Evolutionary conservation across 2,888 invertebrate species (phyloP).

Genomic region (Patella caerulea): DNA sequence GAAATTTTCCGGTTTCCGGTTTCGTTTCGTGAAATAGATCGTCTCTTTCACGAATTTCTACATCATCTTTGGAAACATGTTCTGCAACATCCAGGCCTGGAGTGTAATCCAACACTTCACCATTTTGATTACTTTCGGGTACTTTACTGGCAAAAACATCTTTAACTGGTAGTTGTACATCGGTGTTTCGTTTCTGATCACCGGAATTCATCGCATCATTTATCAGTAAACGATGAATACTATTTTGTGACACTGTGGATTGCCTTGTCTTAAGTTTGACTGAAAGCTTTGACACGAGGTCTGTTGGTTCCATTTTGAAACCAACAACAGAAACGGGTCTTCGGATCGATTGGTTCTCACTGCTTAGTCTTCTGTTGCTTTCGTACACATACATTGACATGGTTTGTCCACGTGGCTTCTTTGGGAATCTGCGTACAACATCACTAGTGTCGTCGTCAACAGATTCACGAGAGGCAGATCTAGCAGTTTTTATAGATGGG

Average conservation of each 20-base stretch:
- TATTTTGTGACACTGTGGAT: background rate
- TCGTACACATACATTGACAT: background rate
- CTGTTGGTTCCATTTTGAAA: slow-evolving; percentile 5
- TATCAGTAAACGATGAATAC: background rate
- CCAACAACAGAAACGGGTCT: slow-evolving; percentile 6
- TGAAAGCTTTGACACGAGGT: background rate
- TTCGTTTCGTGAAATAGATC: too few relatives aligned
- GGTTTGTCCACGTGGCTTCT: background rate
- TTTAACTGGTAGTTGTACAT: background rate
- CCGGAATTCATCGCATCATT: background rate
- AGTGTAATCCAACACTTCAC: background rate
- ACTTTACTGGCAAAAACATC: background rate
- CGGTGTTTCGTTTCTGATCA: background rate
- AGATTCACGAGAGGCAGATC: too few relatives aligned
- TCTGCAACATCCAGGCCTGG: background rate
- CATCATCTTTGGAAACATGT: background rate
- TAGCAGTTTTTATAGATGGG: too few relatives aligned
- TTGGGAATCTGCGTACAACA: background rate
- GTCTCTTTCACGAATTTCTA: background rate
- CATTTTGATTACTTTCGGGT: background rate
- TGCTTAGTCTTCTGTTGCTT: background rate
- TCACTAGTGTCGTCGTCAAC: background rate
- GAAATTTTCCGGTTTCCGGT: background rate
- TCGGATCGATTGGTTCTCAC: background rate
- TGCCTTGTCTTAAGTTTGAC: background rate